Evolutionary conservation across 1,140 invertebrate genomes (phyloP).

Genomic region (Temnothorax curvispinosus): DNA sequence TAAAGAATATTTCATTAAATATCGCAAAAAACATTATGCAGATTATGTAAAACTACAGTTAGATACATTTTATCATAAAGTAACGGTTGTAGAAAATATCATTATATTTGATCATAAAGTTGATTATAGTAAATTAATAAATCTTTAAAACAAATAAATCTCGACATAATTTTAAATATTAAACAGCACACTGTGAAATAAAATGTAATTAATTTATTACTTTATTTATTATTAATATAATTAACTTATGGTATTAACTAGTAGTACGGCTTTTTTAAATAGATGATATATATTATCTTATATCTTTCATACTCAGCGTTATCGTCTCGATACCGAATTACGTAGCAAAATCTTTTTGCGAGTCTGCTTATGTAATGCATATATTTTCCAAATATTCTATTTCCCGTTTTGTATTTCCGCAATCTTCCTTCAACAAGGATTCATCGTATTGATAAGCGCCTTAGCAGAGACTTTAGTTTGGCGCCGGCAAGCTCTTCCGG

Average conservation of each 20-base stretch:
- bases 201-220: neutral
- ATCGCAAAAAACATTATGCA: neutral
- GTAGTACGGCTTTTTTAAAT: neutral
- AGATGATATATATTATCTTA: neutral
- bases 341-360: neutral
- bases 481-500: neutral
- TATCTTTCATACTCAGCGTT: neutral
- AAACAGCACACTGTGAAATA: neutral
- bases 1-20: neutral
- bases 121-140: neutral
- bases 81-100: neutral
- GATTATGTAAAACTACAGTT: neutral
- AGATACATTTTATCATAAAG: neutral
- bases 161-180: neutral
- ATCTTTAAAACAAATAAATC: neutral
- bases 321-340: neutral
- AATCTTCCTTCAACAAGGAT: conserved; percentile 1
- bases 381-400: conserved; percentile 24
- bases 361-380: neutral
- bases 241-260: neutral
- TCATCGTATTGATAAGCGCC: conserved; percentile 43
- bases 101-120: neutral
- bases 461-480: conserved; percentile 22
- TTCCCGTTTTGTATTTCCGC: neutral
- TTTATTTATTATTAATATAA: neutral